Percentiles rank a stretch among this genome's conserved stretches.
phyloP scores from a whole-genome alignment of 2,888 invertebrate species.

The Pyrochroa serraticornis region DNA sequence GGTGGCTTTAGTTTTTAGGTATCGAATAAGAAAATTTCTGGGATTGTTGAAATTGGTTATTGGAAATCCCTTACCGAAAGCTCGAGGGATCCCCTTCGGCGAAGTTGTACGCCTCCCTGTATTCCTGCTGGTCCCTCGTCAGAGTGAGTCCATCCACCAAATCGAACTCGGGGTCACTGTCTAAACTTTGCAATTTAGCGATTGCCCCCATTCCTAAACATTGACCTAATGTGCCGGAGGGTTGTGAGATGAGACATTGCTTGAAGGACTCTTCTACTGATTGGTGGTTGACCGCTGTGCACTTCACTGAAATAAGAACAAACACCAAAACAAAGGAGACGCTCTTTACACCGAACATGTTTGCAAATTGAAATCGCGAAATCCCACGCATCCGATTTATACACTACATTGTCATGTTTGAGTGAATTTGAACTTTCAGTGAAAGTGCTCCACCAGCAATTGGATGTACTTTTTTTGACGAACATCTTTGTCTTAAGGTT shows the following conservation, averaged over 20 bases:
- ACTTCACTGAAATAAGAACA: conserved; percentile 18
- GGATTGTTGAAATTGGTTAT: no score
- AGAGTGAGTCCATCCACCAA: conserved; percentile 69
- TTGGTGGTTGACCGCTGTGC: conserved; percentile 24
- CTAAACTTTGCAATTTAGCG: conserved; percentile 68
- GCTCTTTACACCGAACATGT: conserved; percentile 32
- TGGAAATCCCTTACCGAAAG: conserved; percentile 72
- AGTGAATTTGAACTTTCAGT: conserved; percentile 44
- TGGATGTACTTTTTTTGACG: conserved; percentile 36
- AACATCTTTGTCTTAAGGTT: conserved; percentile 34
- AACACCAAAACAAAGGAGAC: conserved; percentile 20
- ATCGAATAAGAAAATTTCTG: no score
- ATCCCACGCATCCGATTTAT: conserved; percentile 38
- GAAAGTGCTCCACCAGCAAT: conserved; percentile 43
- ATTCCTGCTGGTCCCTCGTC: conserved; percentile 66
- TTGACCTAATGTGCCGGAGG: conserved; percentile 60
- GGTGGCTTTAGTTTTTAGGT: no score
- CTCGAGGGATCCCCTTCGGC: conserved; percentile 77
- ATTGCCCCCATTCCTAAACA: conserved; percentile 76
- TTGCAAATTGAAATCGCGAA: conserved; percentile 39
- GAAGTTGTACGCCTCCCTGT: conserved; percentile 70
- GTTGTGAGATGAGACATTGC: conserved; percentile 59
- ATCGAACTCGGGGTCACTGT: conserved; percentile 70
- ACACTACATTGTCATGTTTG: conserved; percentile 42
- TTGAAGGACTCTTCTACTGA: conserved; percentile 45